phyloP scores from a whole-genome alignment of 1,140 invertebrate species.

The Condylostylus longicornis region DNA sequence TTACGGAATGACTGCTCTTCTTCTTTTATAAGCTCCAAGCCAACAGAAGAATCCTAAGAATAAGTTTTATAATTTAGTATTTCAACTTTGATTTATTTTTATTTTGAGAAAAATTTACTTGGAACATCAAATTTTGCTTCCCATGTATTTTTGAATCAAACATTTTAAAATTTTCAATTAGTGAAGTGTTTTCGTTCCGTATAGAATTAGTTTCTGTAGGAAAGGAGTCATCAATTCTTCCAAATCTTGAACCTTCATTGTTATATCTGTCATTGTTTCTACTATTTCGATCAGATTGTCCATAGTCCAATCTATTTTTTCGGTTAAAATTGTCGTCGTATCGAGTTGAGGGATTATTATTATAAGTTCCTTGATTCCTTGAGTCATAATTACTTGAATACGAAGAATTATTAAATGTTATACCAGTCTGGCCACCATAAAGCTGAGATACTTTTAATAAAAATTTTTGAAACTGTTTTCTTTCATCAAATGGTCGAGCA shows the following conservation, averaged over 20 bases:
- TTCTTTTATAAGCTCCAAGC: constrained; percentile 42
- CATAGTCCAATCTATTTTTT: neutral
- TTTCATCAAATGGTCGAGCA: constrained; percentile 43
- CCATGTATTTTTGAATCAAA: constrained; percentile 55
- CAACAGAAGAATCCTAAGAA: constrained; percentile 51
- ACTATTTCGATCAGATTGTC: too few relatives aligned
- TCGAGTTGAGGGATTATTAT: neutral
- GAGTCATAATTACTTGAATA: too few relatives aligned
- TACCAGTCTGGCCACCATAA: constrained; percentile 26
- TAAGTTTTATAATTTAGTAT: neutral
- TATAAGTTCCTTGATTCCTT: constrained; percentile 7
- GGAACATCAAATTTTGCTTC: constrained; percentile 50
- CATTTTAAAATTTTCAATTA: constrained; percentile 44
- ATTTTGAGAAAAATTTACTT: constrained; percentile 37
- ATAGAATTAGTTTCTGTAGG: constrained; percentile 3
- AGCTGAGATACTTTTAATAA: constrained; percentile 37
- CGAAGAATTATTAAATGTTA: neutral
- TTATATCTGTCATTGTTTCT: constrained; percentile 15
- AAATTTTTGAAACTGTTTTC: constrained; percentile 45
- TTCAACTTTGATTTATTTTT: constrained; percentile 6
- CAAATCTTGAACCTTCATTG: too few relatives aligned
- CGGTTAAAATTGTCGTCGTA: constrained; percentile 1
- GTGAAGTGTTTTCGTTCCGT: constrained; percentile 4
- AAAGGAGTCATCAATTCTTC: neutral
- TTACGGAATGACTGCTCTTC: constrained; percentile 43